Evolutionary conservation across 2,888 invertebrate species (phyloP).

Genomic region (Pyrgus malvae): DNA sequence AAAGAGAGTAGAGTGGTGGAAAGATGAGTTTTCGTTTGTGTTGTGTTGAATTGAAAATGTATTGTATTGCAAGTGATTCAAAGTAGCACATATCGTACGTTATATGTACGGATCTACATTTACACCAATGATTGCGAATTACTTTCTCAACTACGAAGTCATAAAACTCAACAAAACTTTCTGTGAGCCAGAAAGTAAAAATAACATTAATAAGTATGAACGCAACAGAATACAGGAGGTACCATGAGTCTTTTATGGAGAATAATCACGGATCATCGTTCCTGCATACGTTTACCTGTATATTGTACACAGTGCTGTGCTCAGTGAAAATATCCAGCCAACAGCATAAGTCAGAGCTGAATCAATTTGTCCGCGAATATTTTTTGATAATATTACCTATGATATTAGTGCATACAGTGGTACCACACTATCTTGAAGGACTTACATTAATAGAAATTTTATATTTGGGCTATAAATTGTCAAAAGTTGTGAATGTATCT

Average conservation of each 20-base stretch:
- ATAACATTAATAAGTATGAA: slow-evolving; percentile 55
- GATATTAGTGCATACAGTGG: slow-evolving; percentile 80
- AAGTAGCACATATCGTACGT: too few relatives aligned
- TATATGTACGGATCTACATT: too few relatives aligned
- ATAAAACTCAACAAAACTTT: too few relatives aligned
- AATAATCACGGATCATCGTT: slow-evolving; percentile 79
- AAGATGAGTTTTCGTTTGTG: too few relatives aligned
- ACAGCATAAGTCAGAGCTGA: slow-evolving; percentile 36
- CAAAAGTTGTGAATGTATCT: slow-evolving; percentile 22
- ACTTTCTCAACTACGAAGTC: too few relatives aligned
- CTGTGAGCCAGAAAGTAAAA: too few relatives aligned
- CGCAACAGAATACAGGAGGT: slow-evolving; percentile 63
- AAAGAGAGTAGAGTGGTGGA: too few relatives aligned
- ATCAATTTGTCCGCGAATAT: slow-evolving; percentile 78
- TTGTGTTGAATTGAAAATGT: too few relatives aligned
- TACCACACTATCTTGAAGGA: slow-evolving; percentile 56
- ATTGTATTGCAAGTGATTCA: too few relatives aligned
- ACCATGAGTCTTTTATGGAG: slow-evolving; percentile 77
- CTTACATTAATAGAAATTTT: slow-evolving; percentile 52
- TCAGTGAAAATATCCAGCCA: slow-evolving; percentile 29
- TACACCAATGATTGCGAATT: too few relatives aligned
- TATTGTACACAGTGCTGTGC: slow-evolving; percentile 66
- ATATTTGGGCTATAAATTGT: slow-evolving; percentile 36
- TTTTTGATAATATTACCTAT: slow-evolving; percentile 77
- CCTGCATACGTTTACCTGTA: slow-evolving; percentile 70